Percentiles rank a stretch among this genome's conserved stretches.
These are phyloP conservation scores for Nemotelus nigrinus DNA, from an alignment of 2,888 invertebrate species.

Conservation along the genomic window DNA sequence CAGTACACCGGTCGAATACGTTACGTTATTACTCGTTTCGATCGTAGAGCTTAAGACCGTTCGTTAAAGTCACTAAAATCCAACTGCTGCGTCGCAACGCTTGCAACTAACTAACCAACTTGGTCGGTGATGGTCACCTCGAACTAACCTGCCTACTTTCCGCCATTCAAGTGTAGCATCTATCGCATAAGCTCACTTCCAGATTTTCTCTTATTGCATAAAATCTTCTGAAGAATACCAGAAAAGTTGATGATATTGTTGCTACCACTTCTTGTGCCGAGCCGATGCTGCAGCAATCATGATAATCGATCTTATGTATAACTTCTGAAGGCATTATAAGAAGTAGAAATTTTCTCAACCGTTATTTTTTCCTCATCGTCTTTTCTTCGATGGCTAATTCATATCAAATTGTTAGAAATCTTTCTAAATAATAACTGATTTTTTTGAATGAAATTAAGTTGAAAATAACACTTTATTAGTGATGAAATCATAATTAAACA, in stretches of 20 bases:
- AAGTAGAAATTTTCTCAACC: slow-evolving; percentile 2
- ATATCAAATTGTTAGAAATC: background rate
- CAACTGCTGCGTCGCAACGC: slow-evolving; percentile 32
- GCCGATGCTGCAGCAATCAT: slow-evolving; percentile 1
- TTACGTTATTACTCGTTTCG: slow-evolving; percentile 3
- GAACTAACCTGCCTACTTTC: slow-evolving; percentile 26
- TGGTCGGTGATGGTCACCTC: slow-evolving; percentile 10
- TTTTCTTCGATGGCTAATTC: background rate
- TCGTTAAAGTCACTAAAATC: slow-evolving; percentile 24
- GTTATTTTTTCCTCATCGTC: slow-evolving; percentile 10
- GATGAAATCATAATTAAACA: no score
- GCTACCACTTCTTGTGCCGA: no score
- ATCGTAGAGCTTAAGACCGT: background rate
- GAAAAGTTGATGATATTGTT: no score
- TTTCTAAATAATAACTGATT: no score
- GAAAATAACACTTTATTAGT: no score
- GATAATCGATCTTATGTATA: slow-evolving; percentile 1
- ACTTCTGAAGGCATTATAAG: background rate
- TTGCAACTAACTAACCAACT: slow-evolving; percentile 13
- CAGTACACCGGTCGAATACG: background rate
- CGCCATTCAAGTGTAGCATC: background rate
- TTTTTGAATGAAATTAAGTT: no score
- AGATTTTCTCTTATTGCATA: slow-evolving; percentile 37
- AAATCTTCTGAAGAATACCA: slow-evolving; percentile 7
- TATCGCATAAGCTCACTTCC: slow-evolving; percentile 12